Conservation (phyloP, 2,888 invertebrate species). For the Embidobia sp. region DNA sequence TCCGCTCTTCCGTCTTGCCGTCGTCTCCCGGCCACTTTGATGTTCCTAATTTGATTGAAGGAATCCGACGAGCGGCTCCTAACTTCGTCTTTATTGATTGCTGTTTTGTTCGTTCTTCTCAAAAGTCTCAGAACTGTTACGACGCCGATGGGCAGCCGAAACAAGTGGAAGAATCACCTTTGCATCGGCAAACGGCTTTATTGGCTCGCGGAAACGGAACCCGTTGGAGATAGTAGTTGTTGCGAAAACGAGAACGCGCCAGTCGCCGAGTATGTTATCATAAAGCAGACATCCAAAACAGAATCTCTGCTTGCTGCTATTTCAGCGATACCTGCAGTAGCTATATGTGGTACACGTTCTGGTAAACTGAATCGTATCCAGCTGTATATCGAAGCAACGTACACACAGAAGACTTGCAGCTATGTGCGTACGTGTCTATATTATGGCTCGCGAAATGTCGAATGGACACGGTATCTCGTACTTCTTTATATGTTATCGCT, state of each 20-base stretch:
- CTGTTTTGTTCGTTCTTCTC: slow-evolving; percentile 74
- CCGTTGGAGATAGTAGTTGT: slow-evolving; percentile 18
- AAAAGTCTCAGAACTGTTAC: slow-evolving; percentile 59
- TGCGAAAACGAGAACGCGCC: slow-evolving; percentile 56
- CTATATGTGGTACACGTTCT: no score
- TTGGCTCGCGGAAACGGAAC: slow-evolving; percentile 27
- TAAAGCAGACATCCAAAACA: slow-evolving; percentile 77
- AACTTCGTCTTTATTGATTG: slow-evolving; percentile 80
- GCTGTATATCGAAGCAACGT: no score
- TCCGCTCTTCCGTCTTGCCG: slow-evolving; percentile 70
- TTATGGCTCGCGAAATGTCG: slow-evolving; percentile 73
- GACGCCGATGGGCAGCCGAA: no score
- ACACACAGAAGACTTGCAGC: no score
- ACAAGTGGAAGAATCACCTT: no score
- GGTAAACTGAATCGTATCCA: no score
- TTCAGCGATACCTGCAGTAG: no score
- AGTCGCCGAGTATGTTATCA: slow-evolving; percentile 77
- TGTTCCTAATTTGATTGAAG: slow-evolving; percentile 82
- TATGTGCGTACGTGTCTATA: slow-evolving; percentile 68
- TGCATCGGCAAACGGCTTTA: slow-evolving; percentile 45
- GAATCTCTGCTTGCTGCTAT: slow-evolving; percentile 71
- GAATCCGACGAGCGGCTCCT: slow-evolving; percentile 79
- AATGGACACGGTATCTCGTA: slow-evolving; percentile 69
- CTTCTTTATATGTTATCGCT: slow-evolving; percentile 56
- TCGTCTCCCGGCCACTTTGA: slow-evolving; percentile 79